phyloP scores from a whole-genome alignment of 2,797 vertebrate genomes.

The Alectoris magna region DNA sequence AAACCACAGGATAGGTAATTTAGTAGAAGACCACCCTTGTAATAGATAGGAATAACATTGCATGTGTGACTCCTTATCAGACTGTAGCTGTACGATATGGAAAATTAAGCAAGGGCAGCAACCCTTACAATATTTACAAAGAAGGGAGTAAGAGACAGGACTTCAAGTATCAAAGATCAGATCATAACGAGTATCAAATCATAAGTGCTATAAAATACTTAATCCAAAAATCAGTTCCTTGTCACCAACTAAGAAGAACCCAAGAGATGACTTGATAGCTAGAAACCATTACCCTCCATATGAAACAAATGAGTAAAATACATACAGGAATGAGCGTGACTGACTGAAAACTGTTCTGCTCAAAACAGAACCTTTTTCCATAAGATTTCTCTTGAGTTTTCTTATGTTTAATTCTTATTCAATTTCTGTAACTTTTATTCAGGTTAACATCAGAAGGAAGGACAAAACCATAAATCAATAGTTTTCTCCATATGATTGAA shows the following conservation, averaged over 20 bases:
- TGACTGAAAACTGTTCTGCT: neutral
- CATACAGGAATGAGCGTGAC: neutral
- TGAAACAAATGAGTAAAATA: neutral
- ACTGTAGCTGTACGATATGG: neutral
- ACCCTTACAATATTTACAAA: neutral
- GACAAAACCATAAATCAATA: neutral
- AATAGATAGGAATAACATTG: neutral
- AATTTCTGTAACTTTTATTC: neutral
- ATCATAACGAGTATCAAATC: neutral
- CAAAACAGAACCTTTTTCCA: neutral
- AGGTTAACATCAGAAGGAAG: neutral
- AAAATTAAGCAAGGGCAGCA: neutral
- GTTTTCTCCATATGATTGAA: neutral
- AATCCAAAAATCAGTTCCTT: neutral
- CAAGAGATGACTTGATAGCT: neutral
- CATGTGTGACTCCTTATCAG: neutral
- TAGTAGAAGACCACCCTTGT: neutral
- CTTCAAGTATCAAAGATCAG: neutral
- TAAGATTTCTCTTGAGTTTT: neutral
- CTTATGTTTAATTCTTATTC: neutral
- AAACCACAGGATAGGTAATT: neutral
- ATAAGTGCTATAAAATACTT: neutral
- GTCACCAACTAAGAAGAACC: neutral
- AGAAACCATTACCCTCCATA: neutral
- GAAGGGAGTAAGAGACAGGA: neutral